Conservation (phyloP, 2,888 invertebrate species). For the Aspidiotus rigidus region DNA sequence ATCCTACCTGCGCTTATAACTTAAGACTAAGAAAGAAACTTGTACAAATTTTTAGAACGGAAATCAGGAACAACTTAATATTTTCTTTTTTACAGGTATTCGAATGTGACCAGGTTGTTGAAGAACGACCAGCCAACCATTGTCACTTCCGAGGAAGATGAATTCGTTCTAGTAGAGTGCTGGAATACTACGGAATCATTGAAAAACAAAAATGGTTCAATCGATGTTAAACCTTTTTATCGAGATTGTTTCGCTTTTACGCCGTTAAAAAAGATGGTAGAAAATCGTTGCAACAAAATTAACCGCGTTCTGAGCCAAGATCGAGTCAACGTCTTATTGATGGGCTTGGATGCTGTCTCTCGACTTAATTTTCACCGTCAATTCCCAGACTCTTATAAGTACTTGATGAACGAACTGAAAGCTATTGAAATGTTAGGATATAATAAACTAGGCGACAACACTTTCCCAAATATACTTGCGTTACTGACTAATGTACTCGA, state of each 20-base stretch:
- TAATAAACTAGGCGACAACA: constrained; percentile 90
- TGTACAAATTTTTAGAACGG: no score
- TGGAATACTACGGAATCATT: constrained; percentile 38
- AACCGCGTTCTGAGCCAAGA: background rate
- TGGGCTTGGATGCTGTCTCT: constrained; percentile 80
- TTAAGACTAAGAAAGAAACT: no score
- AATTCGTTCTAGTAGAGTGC: constrained; percentile 63
- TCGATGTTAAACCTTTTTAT: constrained; percentile 16
- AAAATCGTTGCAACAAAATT: constrained; percentile 7
- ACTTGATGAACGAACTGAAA: constrained; percentile 51
- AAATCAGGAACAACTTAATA: no score
- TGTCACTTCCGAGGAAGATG: constrained; percentile 42
- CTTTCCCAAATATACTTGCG: constrained; percentile 80
- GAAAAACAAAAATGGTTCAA: constrained; percentile 14
- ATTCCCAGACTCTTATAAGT: constrained; percentile 59
- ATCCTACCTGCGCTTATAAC: no score
- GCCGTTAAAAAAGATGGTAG: constrained; percentile 13
- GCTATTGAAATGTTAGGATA: constrained; percentile 76
- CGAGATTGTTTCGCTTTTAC: constrained; percentile 38
- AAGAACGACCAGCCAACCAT: background rate
- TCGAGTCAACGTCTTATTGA: constrained; percentile 51
- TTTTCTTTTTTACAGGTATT: background rate
- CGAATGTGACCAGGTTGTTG: background rate
- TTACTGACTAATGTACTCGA: constrained; percentile 63
- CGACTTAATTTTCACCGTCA: constrained; percentile 74